phyloP scores from a whole-genome alignment of 2,113 vertebrate species.

The Paraplagusia blochii region DNA sequence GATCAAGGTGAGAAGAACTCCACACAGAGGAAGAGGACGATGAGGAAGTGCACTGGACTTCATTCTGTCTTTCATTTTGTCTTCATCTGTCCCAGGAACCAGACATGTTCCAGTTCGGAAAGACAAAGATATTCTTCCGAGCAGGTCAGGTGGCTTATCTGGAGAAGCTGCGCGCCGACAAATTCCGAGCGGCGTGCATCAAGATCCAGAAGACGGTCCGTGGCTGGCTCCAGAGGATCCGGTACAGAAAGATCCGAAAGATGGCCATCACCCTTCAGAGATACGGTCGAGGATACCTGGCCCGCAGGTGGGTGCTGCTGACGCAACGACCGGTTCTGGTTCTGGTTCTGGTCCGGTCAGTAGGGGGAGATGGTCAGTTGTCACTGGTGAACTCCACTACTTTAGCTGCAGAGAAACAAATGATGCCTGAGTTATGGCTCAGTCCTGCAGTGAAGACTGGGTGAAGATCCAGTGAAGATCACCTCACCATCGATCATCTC shows the following conservation, averaged over 20 bases:
- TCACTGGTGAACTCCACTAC: too few relatives aligned
- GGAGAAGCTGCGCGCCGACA: conserved; percentile 90
- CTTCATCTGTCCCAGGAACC: conserved; percentile 77
- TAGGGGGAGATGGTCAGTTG: too few relatives aligned
- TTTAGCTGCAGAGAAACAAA: too few relatives aligned
- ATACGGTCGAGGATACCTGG: conserved; percentile 80
- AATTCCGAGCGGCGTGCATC: conserved; percentile 90
- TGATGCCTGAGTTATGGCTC: too few relatives aligned
- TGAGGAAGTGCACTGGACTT: too few relatives aligned
- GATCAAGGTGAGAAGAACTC: conserved; percentile 79
- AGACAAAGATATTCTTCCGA: conserved; percentile 96
- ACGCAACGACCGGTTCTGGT: not conserved
- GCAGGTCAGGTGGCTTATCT: conserved; percentile 96
- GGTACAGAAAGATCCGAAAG: conserved; percentile 77
- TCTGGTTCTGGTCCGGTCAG: too few relatives aligned
- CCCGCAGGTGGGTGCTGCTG: conserved; percentile 80
- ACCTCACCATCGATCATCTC: too few relatives aligned
- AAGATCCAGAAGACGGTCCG: conserved; percentile 92
- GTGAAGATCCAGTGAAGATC: too few relatives aligned
- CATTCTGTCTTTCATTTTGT: too few relatives aligned
- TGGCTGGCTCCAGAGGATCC: conserved; percentile 88
- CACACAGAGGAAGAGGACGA: not conserved
- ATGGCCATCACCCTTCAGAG: conserved; percentile 80
- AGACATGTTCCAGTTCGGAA: conserved; percentile 96
- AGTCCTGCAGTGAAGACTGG: too few relatives aligned